Base-by-base conservation (phyloP, 2,888 invertebrate genomes). In the Gastracanthus pulcherrimus region DNA sequence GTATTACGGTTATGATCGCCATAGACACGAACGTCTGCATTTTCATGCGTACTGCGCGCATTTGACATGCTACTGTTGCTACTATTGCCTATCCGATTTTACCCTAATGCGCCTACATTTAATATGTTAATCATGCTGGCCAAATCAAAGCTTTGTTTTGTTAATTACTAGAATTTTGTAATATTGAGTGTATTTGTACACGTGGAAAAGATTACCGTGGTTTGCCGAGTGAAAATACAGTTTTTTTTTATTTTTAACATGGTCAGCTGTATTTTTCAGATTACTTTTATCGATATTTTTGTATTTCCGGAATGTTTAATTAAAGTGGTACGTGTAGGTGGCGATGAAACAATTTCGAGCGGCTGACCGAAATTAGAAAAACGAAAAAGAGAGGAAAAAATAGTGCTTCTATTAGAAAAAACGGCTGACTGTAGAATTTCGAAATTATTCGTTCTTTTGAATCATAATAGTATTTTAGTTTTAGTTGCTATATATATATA, bases 1-100 rank as follows among this genome's bases (percentile, higher is more conserved):
- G 67, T 77, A 81, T 81, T 81, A 69, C 48, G 38, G 48, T 76
- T 67, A 76, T 72, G 58, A 81, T 81, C 67, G 58, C 45, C 72
- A 55, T 60, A 58, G 81, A 70, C 80, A 80, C 70, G 71, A 76
- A 76, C 60, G 38, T 26, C 36, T 38, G 23, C 51, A 55, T 69
- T 60, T 75, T 51, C 64, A 19, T 71, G 23, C 29, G 29, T n/a
- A n/a, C n/a, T n/a, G 19, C 48, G n/a, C 41, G 19, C 19, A 29
- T 29, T 41, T 23, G 34, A 26, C n/a, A n/a, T n/a, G n/a, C n/a
- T n/a, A n/a, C n/a, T n/a, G n/a, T n/a, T n/a, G n/a, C n/a, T n/a
- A n/a, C n/a, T n/a, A n/a, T n/a, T n/a, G n/a, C n/a, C n/a, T n/a
- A n/a, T n/a, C n/a, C 38, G 55, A 70, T 34, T 55, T 70, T 80